These are phyloP conservation scores for Hirudinaria manillensis DNA, from an alignment of 2,888 invertebrate genomes.

Conservation along the genomic window DNA sequence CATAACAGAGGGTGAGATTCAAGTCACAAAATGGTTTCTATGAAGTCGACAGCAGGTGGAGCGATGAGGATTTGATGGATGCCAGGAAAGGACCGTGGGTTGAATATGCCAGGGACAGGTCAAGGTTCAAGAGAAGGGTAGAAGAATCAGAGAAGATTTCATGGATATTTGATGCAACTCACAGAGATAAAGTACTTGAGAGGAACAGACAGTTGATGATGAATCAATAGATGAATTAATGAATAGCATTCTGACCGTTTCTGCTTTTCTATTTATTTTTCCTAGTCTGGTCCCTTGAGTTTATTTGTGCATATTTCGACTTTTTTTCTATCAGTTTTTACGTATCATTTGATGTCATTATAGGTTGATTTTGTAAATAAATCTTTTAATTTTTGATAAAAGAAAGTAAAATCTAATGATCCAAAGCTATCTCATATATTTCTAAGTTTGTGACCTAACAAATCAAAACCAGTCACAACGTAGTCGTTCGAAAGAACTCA, in stretches of 20 bases:
- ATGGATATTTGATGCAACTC: constrained; percentile 5
- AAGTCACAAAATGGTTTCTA: not conserved
- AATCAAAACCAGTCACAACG: no score
- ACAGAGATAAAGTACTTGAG: constrained; percentile 10
- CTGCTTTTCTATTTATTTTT: constrained; percentile 1
- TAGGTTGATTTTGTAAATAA: no score
- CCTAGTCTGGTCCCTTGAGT: not conserved
- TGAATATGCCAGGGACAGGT: constrained; percentile 43
- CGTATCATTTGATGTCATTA: no score
- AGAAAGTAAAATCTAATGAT: no score
- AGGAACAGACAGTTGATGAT: no score
- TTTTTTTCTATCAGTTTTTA: no score
- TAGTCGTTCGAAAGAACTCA: no score
- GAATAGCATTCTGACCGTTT: not conserved
- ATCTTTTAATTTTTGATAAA: no score
- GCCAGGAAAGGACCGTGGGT: constrained; percentile 47
- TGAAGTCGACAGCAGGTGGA: constrained; percentile 30
- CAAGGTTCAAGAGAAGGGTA: constrained; percentile 43
- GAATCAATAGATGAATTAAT: not conserved
- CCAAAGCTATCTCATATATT: no score
- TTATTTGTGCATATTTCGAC: not conserved
- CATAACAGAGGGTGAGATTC: constrained; percentile 6
- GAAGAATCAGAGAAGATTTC: constrained; percentile 34
- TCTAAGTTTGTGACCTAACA: no score
- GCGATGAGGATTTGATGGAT: constrained; percentile 42